Evolutionary conservation across 2,888 invertebrate species (phyloP).

Genomic region (Petrolisthes manimaculis): DNA sequence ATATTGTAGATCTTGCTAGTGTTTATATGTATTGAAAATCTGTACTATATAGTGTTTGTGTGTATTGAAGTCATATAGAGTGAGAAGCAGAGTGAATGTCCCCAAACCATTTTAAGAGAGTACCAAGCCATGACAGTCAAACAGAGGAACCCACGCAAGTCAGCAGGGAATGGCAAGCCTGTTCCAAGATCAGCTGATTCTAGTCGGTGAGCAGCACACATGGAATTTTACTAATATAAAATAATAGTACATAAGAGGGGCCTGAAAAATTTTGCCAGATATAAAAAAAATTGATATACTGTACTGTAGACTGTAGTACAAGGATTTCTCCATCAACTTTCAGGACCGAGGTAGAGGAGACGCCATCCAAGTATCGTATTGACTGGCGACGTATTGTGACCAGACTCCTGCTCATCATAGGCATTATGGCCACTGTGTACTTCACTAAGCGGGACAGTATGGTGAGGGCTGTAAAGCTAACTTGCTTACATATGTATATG

Average conservation of each 20-base stretch:
- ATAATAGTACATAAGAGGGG: not conserved
- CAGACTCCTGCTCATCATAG: slow-evolving; percentile 42
- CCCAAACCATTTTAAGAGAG: too few species aligned
- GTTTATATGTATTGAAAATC: too few species aligned
- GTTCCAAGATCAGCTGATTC: not conserved
- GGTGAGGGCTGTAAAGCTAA: slow-evolving; percentile 14
- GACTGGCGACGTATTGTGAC: slow-evolving; percentile 55
- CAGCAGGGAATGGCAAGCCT: slow-evolving; percentile 20
- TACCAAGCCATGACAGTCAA: slow-evolving; percentile 26
- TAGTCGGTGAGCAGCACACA: not conserved
- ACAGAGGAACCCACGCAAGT: slow-evolving; percentile 20
- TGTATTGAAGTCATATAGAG: too few species aligned
- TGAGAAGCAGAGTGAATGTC: too few species aligned
- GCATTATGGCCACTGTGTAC: slow-evolving; percentile 51
- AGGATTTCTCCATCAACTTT: not conserved
- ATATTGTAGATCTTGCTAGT: too few species aligned
- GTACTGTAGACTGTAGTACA: not conserved
- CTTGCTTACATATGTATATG: too few species aligned
- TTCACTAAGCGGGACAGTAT: slow-evolving; percentile 32
- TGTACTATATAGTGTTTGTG: too few species aligned
- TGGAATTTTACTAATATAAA: not conserved
- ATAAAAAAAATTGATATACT: not conserved
- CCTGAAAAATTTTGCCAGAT: not conserved
- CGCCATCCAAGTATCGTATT: slow-evolving; percentile 21
- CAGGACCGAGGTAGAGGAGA: slow-evolving; percentile 33